A percentile compares a stretch with the other conserved stretches of the same genome.
Conservation (phyloP, 37 sponge, comb jelly and placozoan genomes). For the Crambe crambe region DNA sequence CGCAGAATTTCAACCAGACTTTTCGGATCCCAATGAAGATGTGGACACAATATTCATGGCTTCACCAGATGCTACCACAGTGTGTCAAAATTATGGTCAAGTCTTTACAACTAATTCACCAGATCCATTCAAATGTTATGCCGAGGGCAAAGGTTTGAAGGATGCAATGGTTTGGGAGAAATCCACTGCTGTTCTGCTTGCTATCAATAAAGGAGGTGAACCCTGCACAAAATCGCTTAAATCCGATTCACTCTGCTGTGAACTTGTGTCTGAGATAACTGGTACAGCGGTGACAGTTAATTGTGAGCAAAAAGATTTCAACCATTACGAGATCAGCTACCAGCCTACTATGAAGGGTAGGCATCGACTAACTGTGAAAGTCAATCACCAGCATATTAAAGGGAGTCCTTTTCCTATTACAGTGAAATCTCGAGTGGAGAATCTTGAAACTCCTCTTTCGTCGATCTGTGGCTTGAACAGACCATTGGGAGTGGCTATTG, state of each 20-base stretch:
- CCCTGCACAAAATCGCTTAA: not conserved
- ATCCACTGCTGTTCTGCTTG: not conserved
- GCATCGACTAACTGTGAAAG: not conserved
- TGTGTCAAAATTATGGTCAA: not conserved
- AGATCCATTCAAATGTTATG: not conserved
- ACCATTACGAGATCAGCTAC: slow-evolving; percentile 11
- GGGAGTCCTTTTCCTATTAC: slow-evolving; percentile 18
- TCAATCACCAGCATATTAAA: not conserved
- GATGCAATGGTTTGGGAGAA: not conserved
- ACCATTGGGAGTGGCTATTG: slow-evolving; percentile 8
- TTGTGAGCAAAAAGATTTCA: not conserved
- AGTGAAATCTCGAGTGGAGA: not conserved
- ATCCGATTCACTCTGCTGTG: not conserved
- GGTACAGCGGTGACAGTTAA: not conserved
- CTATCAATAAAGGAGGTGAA: not conserved
- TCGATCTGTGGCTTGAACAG: slow-evolving; percentile 3
- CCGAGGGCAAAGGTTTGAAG: not conserved
- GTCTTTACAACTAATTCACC: not conserved
- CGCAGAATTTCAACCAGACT: not conserved
- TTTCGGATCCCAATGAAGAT: not conserved
- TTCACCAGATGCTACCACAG: not conserved
- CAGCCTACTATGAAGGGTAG: slow-evolving; percentile 3
- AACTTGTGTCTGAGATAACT: not conserved
- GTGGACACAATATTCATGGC: not conserved
- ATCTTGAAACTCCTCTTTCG: not conserved